Evolutionary conservation across 2,888 invertebrate genomes (phyloP), one percentile per base, ranked within the genome.

Genomic region (Octonoba sinensis): DNA sequence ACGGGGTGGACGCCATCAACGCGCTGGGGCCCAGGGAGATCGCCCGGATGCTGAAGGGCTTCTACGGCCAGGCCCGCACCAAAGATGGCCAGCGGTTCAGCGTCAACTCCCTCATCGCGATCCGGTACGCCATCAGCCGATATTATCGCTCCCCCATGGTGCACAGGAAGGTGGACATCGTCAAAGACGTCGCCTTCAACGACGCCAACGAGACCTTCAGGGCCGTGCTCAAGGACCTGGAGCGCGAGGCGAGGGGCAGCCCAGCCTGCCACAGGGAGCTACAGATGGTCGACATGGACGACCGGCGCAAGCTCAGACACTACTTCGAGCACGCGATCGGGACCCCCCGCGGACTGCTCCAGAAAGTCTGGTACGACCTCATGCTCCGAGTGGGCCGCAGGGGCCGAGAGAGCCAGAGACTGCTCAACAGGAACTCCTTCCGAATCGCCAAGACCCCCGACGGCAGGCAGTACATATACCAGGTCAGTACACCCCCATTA

Each of bases 41-140:
- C 54, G 84, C 84, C 49, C 72, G 77, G 27, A 79, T 84, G 76
- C 71, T 84, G 36, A 83, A 84, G 67, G 83, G 83, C 54, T 84
- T 84, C 57, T 84, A 84, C 59, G 84, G 81, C 60, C 83, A 83
- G 65, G 84, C 81, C 60, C 83, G 84, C 57, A 84, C 84, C 56
- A 83, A 83, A 72, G 84, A 84, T 78, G 84, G 84, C 78, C 83
- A 83, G 71, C 74, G 83, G 57, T 84, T 84, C 59, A 83, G 83
- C 67, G 84, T 83, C 56, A 84, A 84, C 69, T 84, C 84, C 47
- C 67, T 84, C 81, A 83, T 84, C 65, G 84, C 83, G 27, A 84
- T 84, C 66, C 81, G 84, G n/a, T 84, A 84, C 60, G 84, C 84
- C 56, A 83, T 84, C 73, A 84, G 83, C 60, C 83, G 84, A 62